phyloP scores from a whole-genome alignment of 2,888 invertebrate species.

The Amorpha juglandis region DNA sequence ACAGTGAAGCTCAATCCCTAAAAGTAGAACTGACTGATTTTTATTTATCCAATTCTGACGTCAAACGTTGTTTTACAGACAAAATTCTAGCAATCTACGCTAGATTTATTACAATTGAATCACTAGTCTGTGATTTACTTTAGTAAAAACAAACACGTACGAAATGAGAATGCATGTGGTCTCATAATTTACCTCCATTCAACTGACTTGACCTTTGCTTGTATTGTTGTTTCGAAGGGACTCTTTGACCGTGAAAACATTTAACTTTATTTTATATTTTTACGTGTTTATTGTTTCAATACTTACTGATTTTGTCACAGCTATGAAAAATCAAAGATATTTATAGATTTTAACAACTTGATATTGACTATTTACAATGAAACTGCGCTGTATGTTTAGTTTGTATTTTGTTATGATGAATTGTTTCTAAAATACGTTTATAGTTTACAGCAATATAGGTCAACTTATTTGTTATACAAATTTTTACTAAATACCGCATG shows the following conservation, averaged over 20 bases:
- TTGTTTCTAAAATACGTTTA: too few relatives aligned
- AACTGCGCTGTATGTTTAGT: background rate
- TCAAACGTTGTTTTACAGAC: conserved; percentile 10
- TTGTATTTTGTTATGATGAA: too few relatives aligned
- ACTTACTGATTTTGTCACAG: background rate
- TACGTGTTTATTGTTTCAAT: background rate
- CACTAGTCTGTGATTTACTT: conserved; percentile 24
- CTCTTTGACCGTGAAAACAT: conserved; percentile 14
- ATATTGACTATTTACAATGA: background rate
- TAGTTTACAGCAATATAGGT: too few relatives aligned
- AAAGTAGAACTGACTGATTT: conserved; percentile 21
- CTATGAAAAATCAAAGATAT: background rate
- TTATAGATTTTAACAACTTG: background rate
- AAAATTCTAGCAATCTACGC: conserved; percentile 23
- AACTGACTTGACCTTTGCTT: conserved; percentile 21
- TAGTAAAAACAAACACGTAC: conserved; percentile 26
- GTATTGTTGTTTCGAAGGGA: conserved; percentile 27
- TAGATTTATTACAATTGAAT: conserved; percentile 27
- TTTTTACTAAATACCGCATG: too few relatives aligned
- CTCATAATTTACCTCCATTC: conserved; percentile 18
- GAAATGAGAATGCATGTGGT: conserved; percentile 22
- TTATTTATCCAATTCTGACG: conserved; percentile 26
- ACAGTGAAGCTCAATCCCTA: background rate
- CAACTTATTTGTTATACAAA: too few relatives aligned
- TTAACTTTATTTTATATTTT: background rate